Percentiles rank a stretch among this genome's conserved stretches.
These are phyloP conservation scores for Eclectus roratus DNA, from an alignment of 2,113 vertebrate genomes.

Conservation along the genomic window DNA sequence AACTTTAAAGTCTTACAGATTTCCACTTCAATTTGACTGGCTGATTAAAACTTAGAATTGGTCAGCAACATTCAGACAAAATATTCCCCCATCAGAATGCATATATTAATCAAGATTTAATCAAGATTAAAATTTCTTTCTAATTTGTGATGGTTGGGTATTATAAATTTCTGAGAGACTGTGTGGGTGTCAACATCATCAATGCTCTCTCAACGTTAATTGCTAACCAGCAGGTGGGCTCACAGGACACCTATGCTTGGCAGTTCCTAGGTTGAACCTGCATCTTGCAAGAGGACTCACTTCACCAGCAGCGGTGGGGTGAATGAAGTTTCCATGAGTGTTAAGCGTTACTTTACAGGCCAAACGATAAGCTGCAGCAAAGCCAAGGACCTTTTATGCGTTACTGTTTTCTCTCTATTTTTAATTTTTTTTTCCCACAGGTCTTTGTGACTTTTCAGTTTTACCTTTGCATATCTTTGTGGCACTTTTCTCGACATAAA, in stretches of 20 bases:
- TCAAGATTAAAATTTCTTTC: neutral
- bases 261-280: neutral
- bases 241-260: neutral
- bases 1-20: neutral
- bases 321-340: neutral
- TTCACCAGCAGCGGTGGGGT: neutral
- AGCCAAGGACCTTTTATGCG: neutral
- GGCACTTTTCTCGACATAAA: neutral
- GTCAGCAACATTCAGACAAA: neutral
- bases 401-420: neutral
- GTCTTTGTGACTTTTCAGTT: neutral
- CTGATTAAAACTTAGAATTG: neutral
- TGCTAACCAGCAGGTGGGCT: neutral
- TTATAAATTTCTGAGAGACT: neutral
- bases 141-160: neutral
- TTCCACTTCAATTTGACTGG: neutral
- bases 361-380: neutral
- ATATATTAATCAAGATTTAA: neutral
- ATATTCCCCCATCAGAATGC: neutral
- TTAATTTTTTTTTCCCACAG: neutral
- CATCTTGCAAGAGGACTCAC: neutral
- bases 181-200: neutral
- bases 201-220: neutral
- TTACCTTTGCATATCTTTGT: rapidly evolving
- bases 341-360: neutral